Conservation (phyloP, 2,113 vertebrate species). For the Pteronura brasiliensis region DNA sequence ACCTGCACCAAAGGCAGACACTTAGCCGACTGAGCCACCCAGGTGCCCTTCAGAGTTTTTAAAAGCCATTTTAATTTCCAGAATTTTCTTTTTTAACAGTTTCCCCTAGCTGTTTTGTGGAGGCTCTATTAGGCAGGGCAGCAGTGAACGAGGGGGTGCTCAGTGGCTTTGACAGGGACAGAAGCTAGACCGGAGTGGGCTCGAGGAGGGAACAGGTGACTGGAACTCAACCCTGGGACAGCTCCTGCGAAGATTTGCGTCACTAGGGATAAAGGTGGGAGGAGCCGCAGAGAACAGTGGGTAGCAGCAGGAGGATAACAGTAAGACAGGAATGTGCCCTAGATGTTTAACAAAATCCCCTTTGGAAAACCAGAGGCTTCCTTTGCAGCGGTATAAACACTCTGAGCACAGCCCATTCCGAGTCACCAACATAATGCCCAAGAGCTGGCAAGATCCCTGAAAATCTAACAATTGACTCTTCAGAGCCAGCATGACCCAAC, state of each 20-base stretch:
- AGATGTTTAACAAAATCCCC: not conserved
- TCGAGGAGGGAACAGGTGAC: not conserved
- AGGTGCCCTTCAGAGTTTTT: not conserved
- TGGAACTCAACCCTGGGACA: not conserved
- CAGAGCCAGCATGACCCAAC: not conserved
- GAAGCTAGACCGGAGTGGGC: not conserved
- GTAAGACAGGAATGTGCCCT: no score
- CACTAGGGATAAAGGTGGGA: no score
- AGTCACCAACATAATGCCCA: not conserved
- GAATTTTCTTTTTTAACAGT: not conserved
- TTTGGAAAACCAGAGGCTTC: not conserved
- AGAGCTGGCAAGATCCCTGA: not conserved
- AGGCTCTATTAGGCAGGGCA: not conserved
- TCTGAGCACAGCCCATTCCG: not conserved
- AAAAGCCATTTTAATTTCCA: not conserved
- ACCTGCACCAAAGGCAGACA: no score
- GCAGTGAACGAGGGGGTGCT: not conserved
- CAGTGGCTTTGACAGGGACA: not conserved
- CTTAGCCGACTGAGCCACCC: no score
- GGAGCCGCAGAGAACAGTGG: rapidly evolving
- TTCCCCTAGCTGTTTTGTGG: not conserved
- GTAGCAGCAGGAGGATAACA: not conserved
- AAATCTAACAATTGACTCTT: not conserved
- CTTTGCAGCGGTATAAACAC: not conserved
- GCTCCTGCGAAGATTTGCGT: not conserved